These are phyloP conservation scores for Psittacula derbiana DNA, from an alignment of 2,797 vertebrate species.

Conservation along the genomic window DNA sequence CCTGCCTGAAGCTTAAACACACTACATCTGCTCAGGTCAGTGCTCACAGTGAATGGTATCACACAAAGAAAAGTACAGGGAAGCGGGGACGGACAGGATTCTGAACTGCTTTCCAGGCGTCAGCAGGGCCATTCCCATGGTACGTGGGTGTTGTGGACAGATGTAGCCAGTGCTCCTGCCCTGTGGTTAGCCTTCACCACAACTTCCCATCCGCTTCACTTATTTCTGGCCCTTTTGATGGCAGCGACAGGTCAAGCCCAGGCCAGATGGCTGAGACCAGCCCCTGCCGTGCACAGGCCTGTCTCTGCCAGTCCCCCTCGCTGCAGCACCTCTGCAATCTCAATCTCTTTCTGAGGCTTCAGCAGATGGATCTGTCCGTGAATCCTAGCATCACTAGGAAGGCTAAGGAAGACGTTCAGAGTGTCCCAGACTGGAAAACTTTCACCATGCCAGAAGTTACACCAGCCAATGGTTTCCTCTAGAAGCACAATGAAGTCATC, in stretches of 20 bases:
- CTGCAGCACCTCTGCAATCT: background rate
- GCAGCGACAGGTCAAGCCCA: background rate
- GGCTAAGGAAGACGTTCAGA: background rate
- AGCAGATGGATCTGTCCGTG: background rate
- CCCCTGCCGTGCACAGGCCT: fast-evolving
- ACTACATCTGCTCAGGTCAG: background rate
- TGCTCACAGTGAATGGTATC: background rate
- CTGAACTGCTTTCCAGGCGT: background rate
- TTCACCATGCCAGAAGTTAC: background rate
- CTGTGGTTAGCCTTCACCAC: constrained; percentile 1
- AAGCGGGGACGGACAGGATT: background rate
- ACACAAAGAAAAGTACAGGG: background rate
- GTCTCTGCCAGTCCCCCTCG: background rate
- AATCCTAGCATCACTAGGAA: background rate
- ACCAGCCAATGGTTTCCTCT: background rate
- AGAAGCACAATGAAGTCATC: background rate
- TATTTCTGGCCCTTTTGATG: background rate
- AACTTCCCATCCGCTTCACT: background rate
- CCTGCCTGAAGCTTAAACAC: background rate
- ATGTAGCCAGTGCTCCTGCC: background rate
- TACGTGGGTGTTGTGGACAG: background rate
- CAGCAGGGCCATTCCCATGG: background rate
- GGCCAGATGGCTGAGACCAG: background rate
- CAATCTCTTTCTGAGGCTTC: background rate
- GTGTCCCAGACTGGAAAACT: background rate